phyloP scores from a whole-genome alignment of 1,140 invertebrate species.

The Procambarus clarkii region DNA sequence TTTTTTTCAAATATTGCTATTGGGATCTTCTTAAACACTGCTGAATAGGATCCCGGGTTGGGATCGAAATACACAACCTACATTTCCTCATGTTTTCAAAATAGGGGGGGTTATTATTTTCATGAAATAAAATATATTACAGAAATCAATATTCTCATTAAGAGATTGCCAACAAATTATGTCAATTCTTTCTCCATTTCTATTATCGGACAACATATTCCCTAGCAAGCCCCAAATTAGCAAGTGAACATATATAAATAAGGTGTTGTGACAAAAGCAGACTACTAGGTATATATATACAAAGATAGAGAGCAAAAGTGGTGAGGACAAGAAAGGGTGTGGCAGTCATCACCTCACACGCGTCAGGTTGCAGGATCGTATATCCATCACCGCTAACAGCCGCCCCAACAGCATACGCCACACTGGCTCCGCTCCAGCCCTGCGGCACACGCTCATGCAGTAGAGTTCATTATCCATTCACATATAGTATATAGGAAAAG shows the following conservation, averaged over 20 bases:
- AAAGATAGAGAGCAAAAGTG: slow-evolving; percentile 1
- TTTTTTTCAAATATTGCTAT: too few relatives aligned
- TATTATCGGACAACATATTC: neutral
- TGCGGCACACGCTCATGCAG: slow-evolving; percentile 60
- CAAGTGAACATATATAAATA: neutral
- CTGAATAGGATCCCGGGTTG: too few relatives aligned
- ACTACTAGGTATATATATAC: slow-evolving; percentile 18
- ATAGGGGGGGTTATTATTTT: too few relatives aligned
- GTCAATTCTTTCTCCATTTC: neutral
- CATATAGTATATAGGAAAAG: slow-evolving; percentile 2
- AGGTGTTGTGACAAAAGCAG: slow-evolving; percentile 15
- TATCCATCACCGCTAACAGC: slow-evolving; percentile 67
- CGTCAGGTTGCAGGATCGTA: slow-evolving; percentile 66
- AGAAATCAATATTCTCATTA: neutral
- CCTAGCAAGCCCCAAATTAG: neutral
- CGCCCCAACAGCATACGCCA: slow-evolving; percentile 66
- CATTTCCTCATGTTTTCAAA: too few relatives aligned
- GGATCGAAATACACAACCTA: too few relatives aligned
- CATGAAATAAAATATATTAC: too few relatives aligned
- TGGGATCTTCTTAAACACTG: too few relatives aligned
- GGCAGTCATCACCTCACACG: slow-evolving; percentile 59
- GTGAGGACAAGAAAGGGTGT: slow-evolving; percentile 7
- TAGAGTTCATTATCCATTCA: slow-evolving; percentile 32
- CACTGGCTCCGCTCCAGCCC: slow-evolving; percentile 68
- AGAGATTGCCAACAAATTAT: neutral